Conservation (phyloP, 2,888 invertebrate species). For the Lycia hirtaria region DNA sequence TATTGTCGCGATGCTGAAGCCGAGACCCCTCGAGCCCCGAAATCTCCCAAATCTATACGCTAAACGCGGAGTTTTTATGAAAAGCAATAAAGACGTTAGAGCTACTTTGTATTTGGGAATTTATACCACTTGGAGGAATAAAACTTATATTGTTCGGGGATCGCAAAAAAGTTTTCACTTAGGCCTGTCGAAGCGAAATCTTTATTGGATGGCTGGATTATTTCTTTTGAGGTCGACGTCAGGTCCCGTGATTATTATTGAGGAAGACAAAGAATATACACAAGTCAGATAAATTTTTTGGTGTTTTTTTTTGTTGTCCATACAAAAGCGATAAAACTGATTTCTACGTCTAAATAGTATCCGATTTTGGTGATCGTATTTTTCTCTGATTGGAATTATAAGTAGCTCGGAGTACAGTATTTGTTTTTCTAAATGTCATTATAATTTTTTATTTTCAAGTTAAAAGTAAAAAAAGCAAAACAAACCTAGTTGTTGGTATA, state of each 20-base stretch:
- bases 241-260: slow-evolving; percentile 48
- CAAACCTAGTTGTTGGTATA: no score
- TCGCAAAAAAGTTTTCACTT: slow-evolving; percentile 81
- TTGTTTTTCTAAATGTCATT: no score
- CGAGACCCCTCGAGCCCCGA: slow-evolving; percentile 57
- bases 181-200: slow-evolving; percentile 78
- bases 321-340: no score
- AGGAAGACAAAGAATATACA: slow-evolving; percentile 63
- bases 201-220: slow-evolving; percentile 80
- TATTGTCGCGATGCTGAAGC: slow-evolving; percentile 48
- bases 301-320: no score
- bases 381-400: no score
- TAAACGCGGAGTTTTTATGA: slow-evolving; percentile 78
- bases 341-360: no score
- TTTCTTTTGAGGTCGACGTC: slow-evolving; percentile 68
- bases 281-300: no score
- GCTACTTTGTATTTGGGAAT: slow-evolving; percentile 84
- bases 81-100: slow-evolving; percentile 84
- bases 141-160: slow-evolving; percentile 83
- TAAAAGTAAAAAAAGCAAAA: no score
- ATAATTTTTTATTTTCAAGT: no score
- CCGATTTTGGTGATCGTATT: no score
- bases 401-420: no score
- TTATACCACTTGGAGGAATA: slow-evolving; percentile 83
- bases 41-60: slow-evolving; percentile 73